A percentile compares a stretch with the other conserved stretches of the same genome.
These are phyloP conservation scores for Papilio polytes DNA, from an alignment of 1,140 invertebrate species.

Conservation along the genomic window DNA sequence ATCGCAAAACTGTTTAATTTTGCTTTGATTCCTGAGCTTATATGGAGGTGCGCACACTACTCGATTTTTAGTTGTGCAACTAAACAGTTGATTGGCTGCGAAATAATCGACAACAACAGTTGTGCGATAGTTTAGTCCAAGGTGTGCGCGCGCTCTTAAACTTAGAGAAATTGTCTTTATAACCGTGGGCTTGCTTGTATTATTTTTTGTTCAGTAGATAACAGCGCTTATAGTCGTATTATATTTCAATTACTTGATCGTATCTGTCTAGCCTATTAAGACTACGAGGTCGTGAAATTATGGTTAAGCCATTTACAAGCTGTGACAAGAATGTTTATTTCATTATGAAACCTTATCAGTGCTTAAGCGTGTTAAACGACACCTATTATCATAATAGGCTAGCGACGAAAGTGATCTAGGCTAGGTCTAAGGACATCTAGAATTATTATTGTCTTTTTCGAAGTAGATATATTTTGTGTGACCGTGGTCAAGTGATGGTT, in stretches of 20 bases:
- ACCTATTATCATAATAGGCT: neutral
- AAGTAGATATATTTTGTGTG: neutral
- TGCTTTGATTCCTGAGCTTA: neutral
- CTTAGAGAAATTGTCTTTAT: neutral
- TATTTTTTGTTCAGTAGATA: neutral
- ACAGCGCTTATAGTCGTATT: neutral
- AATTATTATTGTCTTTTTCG: too few relatives aligned
- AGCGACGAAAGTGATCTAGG: too few relatives aligned
- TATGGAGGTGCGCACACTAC: too few relatives aligned
- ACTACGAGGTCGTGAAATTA: neutral
- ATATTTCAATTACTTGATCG: neutral
- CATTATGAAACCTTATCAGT: conserved; percentile 3
- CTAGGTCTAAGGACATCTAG: too few relatives aligned
- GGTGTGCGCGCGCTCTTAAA: neutral
- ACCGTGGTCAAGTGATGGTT: too few relatives aligned
- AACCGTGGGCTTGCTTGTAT: too few relatives aligned
- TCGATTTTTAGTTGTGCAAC: too few relatives aligned
- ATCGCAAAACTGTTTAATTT: too few relatives aligned
- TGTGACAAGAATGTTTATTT: conserved; percentile 6
- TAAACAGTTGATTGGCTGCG: too few relatives aligned
- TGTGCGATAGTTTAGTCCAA: too few relatives aligned
- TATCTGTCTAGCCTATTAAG: neutral
- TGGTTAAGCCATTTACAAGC: neutral
- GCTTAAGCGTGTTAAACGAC: neutral
- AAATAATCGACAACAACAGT: too few relatives aligned